These are phyloP conservation scores for Eupeodes corollae DNA, from an alignment of 1,140 invertebrate species.

Conservation along the genomic window DNA sequence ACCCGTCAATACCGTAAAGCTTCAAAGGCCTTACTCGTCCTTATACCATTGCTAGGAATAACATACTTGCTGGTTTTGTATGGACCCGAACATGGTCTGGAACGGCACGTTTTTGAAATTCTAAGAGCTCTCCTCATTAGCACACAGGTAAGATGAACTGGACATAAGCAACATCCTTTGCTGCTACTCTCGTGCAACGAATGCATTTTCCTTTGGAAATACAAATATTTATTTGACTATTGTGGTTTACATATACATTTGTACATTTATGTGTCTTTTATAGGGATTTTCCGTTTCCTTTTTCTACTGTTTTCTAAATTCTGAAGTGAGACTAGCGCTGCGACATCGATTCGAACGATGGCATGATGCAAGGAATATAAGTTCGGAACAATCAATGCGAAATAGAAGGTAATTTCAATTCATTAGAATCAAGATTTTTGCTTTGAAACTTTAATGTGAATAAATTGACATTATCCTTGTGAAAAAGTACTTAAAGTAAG, in stretches of 20 bases:
- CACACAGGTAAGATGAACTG: constrained; percentile 61
- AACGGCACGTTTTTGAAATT: constrained; percentile 53
- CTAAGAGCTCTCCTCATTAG: constrained; percentile 63
- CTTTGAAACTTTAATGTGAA: too few species aligned
- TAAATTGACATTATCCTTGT: too few species aligned
- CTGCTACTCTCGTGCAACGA: background rate
- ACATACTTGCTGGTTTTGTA: constrained; percentile 73
- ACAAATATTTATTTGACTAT: background rate
- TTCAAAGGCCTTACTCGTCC: constrained; percentile 73
- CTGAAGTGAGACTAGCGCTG: constrained; percentile 76
- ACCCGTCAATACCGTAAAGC: constrained; percentile 82
- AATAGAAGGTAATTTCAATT: constrained; percentile 23
- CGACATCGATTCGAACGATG: constrained; percentile 68
- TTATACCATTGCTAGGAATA: constrained; percentile 80
- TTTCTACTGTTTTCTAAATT: constrained; percentile 87
- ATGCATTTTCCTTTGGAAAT: constrained; percentile 1
- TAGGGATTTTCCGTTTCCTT: constrained; percentile 70
- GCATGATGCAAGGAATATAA: constrained; percentile 52
- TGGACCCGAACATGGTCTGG: constrained; percentile 56
- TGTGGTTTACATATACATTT: background rate
- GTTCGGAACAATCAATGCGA: constrained; percentile 38
- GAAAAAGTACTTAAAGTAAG: too few species aligned
- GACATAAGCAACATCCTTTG: background rate
- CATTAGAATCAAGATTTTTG: background rate
- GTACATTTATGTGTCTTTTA: background rate